Percentiles rank a stretch among this genome's conserved stretches.
phyloP scores from a whole-genome alignment of 2,797 vertebrate genomes.

The Poecile montanus region DNA sequence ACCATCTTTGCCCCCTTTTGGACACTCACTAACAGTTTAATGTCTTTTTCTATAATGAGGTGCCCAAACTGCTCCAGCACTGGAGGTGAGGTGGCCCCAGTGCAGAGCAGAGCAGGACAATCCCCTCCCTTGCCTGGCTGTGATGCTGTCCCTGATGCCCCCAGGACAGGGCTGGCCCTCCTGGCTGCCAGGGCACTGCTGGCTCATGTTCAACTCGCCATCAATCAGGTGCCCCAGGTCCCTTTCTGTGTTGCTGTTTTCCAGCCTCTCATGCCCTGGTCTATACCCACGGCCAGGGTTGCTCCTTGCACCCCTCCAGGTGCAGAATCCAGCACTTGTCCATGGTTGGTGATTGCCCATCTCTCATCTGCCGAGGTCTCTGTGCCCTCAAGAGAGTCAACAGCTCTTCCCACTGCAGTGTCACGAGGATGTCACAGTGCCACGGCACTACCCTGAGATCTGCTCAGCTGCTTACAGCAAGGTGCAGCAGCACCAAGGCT shows the following conservation, averaged over 20 bases:
- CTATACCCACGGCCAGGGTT: background rate
- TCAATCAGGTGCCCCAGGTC: rapidly evolving
- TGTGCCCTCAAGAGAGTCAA: background rate
- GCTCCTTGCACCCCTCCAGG: background rate
- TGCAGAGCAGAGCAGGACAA: rapidly evolving
- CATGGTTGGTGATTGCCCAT: background rate
- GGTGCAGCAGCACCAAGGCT: background rate
- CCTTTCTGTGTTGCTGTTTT: background rate
- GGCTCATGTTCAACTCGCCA: rapidly evolving
- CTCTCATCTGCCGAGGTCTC: background rate
- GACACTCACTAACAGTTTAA: background rate
- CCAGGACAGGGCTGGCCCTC: rapidly evolving
- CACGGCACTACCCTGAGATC: background rate
- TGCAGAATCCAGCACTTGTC: background rate
- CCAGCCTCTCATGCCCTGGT: background rate
- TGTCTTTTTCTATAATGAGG: background rate
- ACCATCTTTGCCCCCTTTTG: background rate
- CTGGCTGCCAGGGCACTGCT: background rate
- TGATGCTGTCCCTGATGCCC: rapidly evolving
- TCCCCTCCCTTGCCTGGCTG: background rate
- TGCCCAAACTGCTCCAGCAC: background rate
- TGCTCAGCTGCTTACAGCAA: background rate
- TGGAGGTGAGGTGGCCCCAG: rapidly evolving
- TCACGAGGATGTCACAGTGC: background rate
- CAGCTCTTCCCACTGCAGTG: background rate